Evolutionary conservation across 2,888 invertebrate species (phyloP).

Genomic region (Drosophila ustulata): DNA sequence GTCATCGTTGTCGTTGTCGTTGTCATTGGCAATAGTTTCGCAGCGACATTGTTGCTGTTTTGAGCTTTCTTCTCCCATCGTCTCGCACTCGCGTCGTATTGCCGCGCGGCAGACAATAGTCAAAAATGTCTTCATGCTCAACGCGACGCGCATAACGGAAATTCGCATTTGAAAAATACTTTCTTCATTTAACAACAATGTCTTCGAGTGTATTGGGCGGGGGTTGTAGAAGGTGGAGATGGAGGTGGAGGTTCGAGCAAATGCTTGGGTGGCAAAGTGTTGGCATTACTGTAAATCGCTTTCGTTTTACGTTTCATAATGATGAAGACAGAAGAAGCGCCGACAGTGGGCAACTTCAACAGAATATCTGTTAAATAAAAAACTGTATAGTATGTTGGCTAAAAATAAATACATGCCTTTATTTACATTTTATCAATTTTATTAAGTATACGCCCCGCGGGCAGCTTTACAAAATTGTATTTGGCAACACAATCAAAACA

Average conservation of each 20-base stretch:
- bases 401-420: background rate
- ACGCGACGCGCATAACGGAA: constrained; percentile 80
- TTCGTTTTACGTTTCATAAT: constrained; percentile 81
- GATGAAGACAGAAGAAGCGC: constrained; percentile 53
- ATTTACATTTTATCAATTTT: constrained; percentile 3
- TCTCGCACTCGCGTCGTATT: constrained; percentile 23
- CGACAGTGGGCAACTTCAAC: constrained; percentile 56
- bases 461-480: background rate
- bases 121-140: constrained; percentile 78
- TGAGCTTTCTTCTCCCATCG: constrained; percentile 56
- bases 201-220: constrained; percentile 42
- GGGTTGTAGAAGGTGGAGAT: constrained; percentile 2
- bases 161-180: constrained; percentile 81
- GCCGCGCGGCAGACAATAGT: constrained; percentile 70
- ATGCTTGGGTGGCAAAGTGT: constrained; percentile 72
- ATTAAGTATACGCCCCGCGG: background rate
- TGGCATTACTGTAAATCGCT: constrained; percentile 82
- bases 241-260: constrained; percentile 8
- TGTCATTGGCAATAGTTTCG: constrained; percentile 79
- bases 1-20: constrained; percentile 54
- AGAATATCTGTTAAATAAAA: constrained; percentile 8
- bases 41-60: constrained; percentile 72
- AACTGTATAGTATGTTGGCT: background rate
- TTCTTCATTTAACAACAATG: constrained; percentile 82
- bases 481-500: background rate